Evolutionary conservation across 2,113 vertebrate species (phyloP), one percentile per base, ranked within the genome.

Genomic region (Phodopus roborovskii): DNA sequence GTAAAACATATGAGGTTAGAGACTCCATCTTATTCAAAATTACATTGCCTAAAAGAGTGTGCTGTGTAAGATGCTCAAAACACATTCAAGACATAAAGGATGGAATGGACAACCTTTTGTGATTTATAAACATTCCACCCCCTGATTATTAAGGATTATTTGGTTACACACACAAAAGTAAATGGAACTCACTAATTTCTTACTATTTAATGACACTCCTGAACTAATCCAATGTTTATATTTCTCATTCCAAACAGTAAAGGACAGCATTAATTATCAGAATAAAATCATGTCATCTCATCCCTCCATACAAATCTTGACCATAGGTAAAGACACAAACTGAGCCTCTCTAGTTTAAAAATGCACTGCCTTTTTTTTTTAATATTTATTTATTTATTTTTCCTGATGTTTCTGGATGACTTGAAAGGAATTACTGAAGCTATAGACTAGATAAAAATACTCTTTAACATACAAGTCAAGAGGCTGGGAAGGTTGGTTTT

Each of bases 241-340:
- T 12, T 79, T 91, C 33, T 93, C 33, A 84, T 84, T 94, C n/a
- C 33, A 85, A 88, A 95, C 4, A 88, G 45, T 7, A 73, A 84
- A 53, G 68, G 26, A n/a, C 1, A 78, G 15, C 39, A 39, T 12
- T n/a, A 62, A 64, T 10, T 56, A 74, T 8, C 30, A 26, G 42
- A 95, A 87, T n/a, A 77, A 12, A 92, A 91, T 9, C 62, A 22
- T 33, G 77, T 88, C 26, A 53, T 30, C 12, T 94, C 74, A 87
- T 20, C 30, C 15, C 15, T 78, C 70, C 53, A 28, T 22, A 48
- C 0, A 90, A 75, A 48, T 39, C 91, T 56, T 88, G 60, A 92
- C 33, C 71, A 96, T 2, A 91, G 45, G 11, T 77, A 96, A 66
- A 88, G 36, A 5, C 30, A 78, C 22, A 88, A 88, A 88, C 5